Conservation (phyloP, 2,113 vertebrate species). For the Phalacrocorax carbo region DNA sequence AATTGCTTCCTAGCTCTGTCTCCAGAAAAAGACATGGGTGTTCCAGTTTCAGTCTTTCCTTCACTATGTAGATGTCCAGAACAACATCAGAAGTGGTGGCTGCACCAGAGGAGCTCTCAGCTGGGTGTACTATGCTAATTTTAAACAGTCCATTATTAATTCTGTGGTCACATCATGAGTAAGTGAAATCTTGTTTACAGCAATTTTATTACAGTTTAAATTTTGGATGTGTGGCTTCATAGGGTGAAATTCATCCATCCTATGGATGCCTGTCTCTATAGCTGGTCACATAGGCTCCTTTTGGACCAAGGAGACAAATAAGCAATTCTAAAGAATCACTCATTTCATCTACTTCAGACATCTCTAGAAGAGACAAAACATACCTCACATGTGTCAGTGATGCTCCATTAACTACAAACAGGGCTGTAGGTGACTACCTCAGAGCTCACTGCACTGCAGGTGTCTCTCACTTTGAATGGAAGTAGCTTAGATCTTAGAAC, state of each 20-base stretch:
- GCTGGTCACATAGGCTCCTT: neutral
- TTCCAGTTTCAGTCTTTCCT: neutral
- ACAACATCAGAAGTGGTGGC: neutral
- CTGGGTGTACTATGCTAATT: neutral
- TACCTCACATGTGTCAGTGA: rapidly evolving
- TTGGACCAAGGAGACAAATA: neutral
- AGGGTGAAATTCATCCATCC: neutral
- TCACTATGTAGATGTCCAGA: neutral
- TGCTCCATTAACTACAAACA: neutral
- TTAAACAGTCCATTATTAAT: neutral
- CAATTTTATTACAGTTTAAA: neutral
- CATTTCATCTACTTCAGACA: neutral
- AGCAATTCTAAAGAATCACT: neutral
- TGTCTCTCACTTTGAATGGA: neutral
- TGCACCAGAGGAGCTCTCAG: neutral
- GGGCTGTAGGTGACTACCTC: neutral
- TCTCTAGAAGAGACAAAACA: neutral
- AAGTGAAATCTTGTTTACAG: neutral
- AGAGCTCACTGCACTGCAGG: rapidly evolving
- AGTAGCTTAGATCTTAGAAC: neutral
- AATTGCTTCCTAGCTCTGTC: neutral
- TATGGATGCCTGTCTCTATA: neutral
- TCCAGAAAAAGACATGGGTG: neutral
- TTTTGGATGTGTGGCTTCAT: neutral
- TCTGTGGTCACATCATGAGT: neutral